Base-by-base conservation (phyloP, 2,888 invertebrate genomes). In the Synergus laeviventris region DNA sequence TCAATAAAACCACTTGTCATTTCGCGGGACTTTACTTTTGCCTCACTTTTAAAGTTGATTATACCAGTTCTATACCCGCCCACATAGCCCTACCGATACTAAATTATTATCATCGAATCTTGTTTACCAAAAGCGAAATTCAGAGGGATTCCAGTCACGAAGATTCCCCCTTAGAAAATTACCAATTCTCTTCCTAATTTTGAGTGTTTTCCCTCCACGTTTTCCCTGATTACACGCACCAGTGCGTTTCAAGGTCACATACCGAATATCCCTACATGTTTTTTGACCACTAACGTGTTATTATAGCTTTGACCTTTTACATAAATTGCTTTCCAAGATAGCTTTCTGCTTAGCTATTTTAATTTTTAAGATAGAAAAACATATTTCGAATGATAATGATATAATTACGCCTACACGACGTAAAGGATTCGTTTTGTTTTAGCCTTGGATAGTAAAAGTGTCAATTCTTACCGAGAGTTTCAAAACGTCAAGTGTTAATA, bases 41-140 rank as follows among this genome's bases (percentile, higher is more conserved):
- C 66, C 66, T 49, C n/a, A 16, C 70, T 70, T 70, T 70, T 70
- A 36, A 49, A 49, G 31, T 70, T 70, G 70, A 70, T 70, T 70
- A 70, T 70, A 70, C 70, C 49, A 49, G 45, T 45, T 70, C n/a
- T n/a, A 36, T 36, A 36, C 45, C 45, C 70, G 49, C 70, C 70
- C 70, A 70, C 70, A 70, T 70, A 16, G 11, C n/a, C 31, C 49
- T 70, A 49, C 18, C 14, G 18, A 31, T 36, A 24, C 31, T 70
- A 70, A n/a, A n/a, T 70, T 70, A 70, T 70, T 49, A 70, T 45
- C 70, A 31, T 38, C 11, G 36, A 70, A 49, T 70, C 70, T 70
- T 70, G 70, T 70, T 70, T 70, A 70, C 70, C 49, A 31, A 70
- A 70, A 12, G 31, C 49, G n/a, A 36, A 4, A 36, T 12, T 16